phyloP scores from a whole-genome alignment of 2,113 vertebrate genomes.

The Callorhinus ursinus region DNA sequence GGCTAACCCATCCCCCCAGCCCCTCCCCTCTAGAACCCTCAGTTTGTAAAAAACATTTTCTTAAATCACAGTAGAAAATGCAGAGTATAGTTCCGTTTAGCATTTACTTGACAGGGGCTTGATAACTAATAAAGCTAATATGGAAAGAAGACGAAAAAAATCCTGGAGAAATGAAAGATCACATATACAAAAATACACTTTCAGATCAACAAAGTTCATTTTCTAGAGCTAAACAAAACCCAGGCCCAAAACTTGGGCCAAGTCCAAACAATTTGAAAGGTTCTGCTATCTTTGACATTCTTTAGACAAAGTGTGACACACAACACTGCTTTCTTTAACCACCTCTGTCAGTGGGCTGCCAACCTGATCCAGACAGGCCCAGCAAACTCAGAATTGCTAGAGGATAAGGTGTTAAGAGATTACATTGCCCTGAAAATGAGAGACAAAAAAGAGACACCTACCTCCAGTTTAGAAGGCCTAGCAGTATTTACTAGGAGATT shows the following conservation, averaged over 20 bases:
- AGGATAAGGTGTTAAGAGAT: not conserved
- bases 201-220: conserved; percentile 43
- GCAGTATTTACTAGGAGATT: not conserved
- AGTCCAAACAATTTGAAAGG: not conserved
- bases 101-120: not conserved
- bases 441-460: not conserved
- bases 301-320: not conserved
- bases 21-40: too few species aligned
- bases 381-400: not conserved
- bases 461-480: not conserved
- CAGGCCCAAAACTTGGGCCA: not conserved
- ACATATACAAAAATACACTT: conserved; percentile 1
- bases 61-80: conserved; percentile 39
- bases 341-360: not conserved
- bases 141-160: not conserved
- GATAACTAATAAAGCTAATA: not conserved
- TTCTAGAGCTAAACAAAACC: conserved; percentile 32
- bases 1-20: too few species aligned
- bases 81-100: not conserved
- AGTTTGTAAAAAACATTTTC: not conserved
- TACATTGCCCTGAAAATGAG: not conserved
- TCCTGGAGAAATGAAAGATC: not conserved
- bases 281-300: not conserved
- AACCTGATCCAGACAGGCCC: not conserved
- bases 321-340: not conserved